phyloP scores from a whole-genome alignment of 2,113 vertebrate genomes.

The Jacana jacana region DNA sequence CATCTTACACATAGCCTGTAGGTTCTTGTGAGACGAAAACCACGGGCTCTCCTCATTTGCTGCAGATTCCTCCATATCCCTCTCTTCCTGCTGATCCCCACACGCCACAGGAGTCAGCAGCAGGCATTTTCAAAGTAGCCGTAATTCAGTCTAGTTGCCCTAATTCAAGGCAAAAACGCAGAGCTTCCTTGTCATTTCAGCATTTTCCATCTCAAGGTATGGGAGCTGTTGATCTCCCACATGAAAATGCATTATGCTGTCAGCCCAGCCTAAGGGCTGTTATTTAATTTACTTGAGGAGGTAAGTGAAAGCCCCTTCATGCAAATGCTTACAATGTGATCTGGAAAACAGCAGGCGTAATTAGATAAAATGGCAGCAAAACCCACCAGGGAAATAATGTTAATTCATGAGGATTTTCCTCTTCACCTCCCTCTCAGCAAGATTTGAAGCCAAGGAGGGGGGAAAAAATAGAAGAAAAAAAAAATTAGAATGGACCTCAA shows the following conservation, averaged over 20 bases:
- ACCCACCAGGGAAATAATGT: constrained; percentile 59
- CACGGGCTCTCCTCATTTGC: neutral
- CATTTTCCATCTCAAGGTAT: constrained; percentile 40
- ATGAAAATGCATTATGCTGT: constrained; percentile 60
- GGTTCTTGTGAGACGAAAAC: neutral
- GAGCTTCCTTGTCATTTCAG: constrained; percentile 26
- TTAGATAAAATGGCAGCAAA: constrained; percentile 69
- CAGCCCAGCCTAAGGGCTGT: constrained; percentile 66
- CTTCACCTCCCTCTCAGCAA: constrained; percentile 46
- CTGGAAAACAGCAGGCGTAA: constrained; percentile 67
- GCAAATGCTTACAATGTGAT: constrained; percentile 68
- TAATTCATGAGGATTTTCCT: constrained; percentile 58
- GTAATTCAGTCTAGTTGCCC: neutral
- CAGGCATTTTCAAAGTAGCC: neutral
- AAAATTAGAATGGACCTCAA: neutral
- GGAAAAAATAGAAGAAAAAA: neutral
- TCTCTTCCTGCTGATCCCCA: neutral
- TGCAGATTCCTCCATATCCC: neutral
- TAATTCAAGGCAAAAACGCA: neutral
- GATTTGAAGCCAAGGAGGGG: neutral
- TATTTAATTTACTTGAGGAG: constrained; percentile 71
- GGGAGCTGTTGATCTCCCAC: constrained; percentile 64
- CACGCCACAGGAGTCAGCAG: neutral
- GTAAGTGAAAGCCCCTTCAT: constrained; percentile 70
- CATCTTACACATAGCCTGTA: neutral